phyloP scores from a whole-genome alignment of 2,113 vertebrate genomes.

The Phainopepla nitens region DNA sequence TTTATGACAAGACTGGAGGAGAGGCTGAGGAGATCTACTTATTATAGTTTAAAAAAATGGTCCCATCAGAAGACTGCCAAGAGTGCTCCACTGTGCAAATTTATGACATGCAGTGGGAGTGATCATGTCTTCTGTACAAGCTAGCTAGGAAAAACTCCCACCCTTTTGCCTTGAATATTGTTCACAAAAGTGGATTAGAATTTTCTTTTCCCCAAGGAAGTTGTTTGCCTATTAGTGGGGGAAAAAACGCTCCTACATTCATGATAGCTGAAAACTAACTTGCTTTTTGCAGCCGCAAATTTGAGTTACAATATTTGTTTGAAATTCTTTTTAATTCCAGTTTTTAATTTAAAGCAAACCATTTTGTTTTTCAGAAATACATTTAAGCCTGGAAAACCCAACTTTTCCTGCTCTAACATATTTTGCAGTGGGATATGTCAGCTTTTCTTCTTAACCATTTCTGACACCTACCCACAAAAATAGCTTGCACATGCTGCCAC shows the following conservation, averaged over 20 bases:
- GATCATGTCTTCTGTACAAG: background rate
- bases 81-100: constrained; percentile 1
- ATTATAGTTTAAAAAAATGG: constrained; percentile 31
- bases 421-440: background rate
- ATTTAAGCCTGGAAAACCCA: background rate
- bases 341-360: background rate
- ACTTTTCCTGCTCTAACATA: background rate
- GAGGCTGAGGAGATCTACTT: constrained; percentile 17
- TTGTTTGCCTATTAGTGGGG: background rate
- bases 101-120: constrained; percentile 46
- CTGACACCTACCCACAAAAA: background rate
- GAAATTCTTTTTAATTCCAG: background rate
- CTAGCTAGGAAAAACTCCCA: background rate
- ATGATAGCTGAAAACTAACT: background rate
- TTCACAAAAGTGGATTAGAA: background rate
- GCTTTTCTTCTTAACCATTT: background rate
- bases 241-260: background rate
- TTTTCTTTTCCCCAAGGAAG: background rate
- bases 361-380: background rate
- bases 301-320: background rate
- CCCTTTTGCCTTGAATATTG: background rate
- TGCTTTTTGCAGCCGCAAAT: background rate
- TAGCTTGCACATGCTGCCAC: background rate
- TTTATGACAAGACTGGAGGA: constrained; percentile 45
- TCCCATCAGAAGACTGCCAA: constrained; percentile 10